phyloP scores from a whole-genome alignment of 1,140 invertebrate genomes.

The Mya arenaria region DNA sequence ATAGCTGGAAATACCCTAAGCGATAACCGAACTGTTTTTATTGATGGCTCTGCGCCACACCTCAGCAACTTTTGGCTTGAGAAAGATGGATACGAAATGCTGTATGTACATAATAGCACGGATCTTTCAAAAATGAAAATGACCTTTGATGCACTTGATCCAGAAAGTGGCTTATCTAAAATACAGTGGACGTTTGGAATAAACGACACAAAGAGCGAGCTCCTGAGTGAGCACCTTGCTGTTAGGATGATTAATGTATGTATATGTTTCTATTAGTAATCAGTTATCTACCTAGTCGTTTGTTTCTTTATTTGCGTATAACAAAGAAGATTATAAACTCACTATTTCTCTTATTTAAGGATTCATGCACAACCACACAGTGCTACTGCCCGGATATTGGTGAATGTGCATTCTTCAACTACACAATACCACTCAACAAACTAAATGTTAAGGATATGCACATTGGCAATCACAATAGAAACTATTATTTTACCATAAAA shows the following conservation, averaged over 20 bases:
- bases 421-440: conserved; percentile 48
- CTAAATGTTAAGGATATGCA: conserved; percentile 52
- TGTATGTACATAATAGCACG: conserved; percentile 60
- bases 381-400: conserved; percentile 61
- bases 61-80: conserved; percentile 53
- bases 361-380: neutral
- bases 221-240: neutral
- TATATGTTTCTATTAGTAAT: neutral
- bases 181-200: conserved; percentile 53
- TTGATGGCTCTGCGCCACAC: conserved; percentile 57
- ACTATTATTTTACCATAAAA: conserved; percentile 57
- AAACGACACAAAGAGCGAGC: neutral
- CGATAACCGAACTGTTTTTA: conserved; percentile 51
- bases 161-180: conserved; percentile 60
- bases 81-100: conserved; percentile 41
- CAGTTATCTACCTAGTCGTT: neutral
- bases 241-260: neutral
- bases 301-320: neutral
- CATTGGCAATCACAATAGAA: conserved; percentile 61
- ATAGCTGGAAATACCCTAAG: conserved; percentile 44
- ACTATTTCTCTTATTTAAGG: neutral
- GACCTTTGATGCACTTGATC: conserved; percentile 60
- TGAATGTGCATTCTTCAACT: conserved; percentile 40
- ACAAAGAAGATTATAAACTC: neutral
- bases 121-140: conserved; percentile 68